Percentiles rank a stretch among this genome's conserved stretches.
These are phyloP conservation scores for Odontophorus gujanensis DNA, from an alignment of 2,113 vertebrate genomes.

Conservation along the genomic window DNA sequence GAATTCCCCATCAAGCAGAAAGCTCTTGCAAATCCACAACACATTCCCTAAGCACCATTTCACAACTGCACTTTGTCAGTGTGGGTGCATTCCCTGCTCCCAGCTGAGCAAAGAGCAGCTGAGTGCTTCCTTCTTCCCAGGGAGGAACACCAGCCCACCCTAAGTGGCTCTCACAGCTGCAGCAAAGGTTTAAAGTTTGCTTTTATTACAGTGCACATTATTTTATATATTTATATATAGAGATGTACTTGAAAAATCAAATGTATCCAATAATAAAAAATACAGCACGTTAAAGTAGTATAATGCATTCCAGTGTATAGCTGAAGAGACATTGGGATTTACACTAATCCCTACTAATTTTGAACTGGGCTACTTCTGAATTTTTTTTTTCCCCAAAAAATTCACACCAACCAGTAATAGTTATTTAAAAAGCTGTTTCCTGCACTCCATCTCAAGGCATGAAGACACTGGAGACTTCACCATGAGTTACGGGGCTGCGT, in stretches of 20 bases:
- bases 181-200: slow-evolving; percentile 52
- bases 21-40: background rate
- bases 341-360: slow-evolving; percentile 69
- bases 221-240: slow-evolving; percentile 80
- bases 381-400: background rate
- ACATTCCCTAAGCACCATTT: background rate
- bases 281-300: slow-evolving; percentile 85
- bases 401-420: slow-evolving; percentile 65
- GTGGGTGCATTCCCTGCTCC: background rate
- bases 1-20: background rate
- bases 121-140: background rate
- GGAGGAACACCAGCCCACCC: background rate
- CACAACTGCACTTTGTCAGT: accelerated
- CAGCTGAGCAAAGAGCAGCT: accelerated
- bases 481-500: slow-evolving; percentile 58
- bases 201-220: slow-evolving; percentile 85
- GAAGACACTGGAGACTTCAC: slow-evolving; percentile 74
- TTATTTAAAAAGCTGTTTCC: slow-evolving; percentile 62
- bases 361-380: slow-evolving; percentile 59
- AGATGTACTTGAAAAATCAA: slow-evolving; percentile 85
- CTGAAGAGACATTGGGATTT: slow-evolving; percentile 72
- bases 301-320: slow-evolving; percentile 86
- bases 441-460: slow-evolving; percentile 68
- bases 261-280: slow-evolving; percentile 88
- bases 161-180: background rate